Evolutionary conservation across 2,888 invertebrate species (phyloP), one percentile per base, ranked within the genome.

Genomic region (Axea sp.): DNA sequence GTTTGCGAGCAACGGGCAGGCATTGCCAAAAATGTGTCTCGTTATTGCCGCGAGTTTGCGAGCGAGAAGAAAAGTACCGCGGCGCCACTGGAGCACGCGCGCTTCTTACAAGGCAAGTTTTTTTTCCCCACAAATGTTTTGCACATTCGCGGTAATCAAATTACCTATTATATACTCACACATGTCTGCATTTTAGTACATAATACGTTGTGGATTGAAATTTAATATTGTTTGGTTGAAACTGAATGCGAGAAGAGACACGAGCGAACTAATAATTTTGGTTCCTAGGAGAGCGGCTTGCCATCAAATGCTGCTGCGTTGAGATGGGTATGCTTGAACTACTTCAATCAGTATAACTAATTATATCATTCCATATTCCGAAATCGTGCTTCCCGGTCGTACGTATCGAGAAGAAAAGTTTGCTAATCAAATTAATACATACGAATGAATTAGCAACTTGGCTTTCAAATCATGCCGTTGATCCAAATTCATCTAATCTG

Each of bases 271-370:
- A 78, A 77, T 80, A 80, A 78, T 79, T 73, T 73, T 65, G 55
- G 64, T 64, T 72, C 67, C 73, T 68, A 68, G 71, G 76, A 75
- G 69, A 75, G 76, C n/a, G n/a, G n/a, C 64, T 72, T 59, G 57
- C 53, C 33, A 47, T 60, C 65, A 65, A 71, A 65, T 69, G 41
- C 45, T 68, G 28, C 43, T 45, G 59, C 65, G 69, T 59, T 65
- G 45, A 67, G 71, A 71, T 75, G 64, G 73, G 69, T 73, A 57
- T 51, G 72, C 62, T 64, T 73, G 49, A 77, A 75, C 65, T 77
- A 72, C 76, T 78, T 73, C 76, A 78, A 79, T 81, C 77, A 80
- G 80, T 81, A 81, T 80, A 80, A 78, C 79, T 84, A 84, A 84
- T 84, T 85, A 82, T 80, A 79, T 80, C 78, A 77, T 82, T 79